These are phyloP conservation scores for Pseudochromis fuscus DNA, from an alignment of 2,797 vertebrate species.

Conservation along the genomic window DNA sequence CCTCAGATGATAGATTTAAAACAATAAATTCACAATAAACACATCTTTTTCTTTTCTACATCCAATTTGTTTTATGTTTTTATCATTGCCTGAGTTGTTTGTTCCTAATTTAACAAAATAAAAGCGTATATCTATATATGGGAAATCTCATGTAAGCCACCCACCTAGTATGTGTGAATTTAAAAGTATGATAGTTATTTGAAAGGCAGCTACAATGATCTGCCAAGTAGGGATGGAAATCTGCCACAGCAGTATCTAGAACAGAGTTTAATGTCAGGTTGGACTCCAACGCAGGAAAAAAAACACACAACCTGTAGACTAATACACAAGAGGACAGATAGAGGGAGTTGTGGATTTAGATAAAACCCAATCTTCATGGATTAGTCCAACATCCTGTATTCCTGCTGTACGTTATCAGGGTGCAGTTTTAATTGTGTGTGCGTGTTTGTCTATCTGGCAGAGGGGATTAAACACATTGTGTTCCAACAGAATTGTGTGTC, in stretches of 20 bases:
- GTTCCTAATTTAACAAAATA: too few species aligned
- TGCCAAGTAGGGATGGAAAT: not conserved
- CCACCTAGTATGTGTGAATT: not conserved
- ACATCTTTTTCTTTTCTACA: not conserved
- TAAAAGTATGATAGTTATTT: not conserved
- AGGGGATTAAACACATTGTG: constrained; percentile 55
- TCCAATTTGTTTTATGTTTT: not conserved
- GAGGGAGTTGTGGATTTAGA: constrained; percentile 59
- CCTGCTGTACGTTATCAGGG: constrained; percentile 41
- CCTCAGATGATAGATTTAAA: too few species aligned
- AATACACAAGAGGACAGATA: constrained; percentile 43
- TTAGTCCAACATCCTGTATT: constrained; percentile 42
- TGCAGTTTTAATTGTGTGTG: constrained; percentile 37
- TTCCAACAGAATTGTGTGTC: constrained; percentile 54
- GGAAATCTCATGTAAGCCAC: not conserved
- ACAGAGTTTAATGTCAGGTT: constrained; percentile 23
- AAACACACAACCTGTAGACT: constrained; percentile 33
- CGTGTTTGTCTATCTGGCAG: constrained; percentile 61
- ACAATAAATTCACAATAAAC: too few species aligned
- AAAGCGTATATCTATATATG: too few species aligned
- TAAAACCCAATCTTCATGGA: constrained; percentile 56
- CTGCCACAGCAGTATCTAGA: not conserved
- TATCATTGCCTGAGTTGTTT: too few species aligned
- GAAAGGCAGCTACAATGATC: not conserved
- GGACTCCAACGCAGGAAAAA: constrained; percentile 15